These are phyloP conservation scores for Epirrita christyi DNA, from an alignment of 2,888 invertebrate species.

Conservation along the genomic window DNA sequence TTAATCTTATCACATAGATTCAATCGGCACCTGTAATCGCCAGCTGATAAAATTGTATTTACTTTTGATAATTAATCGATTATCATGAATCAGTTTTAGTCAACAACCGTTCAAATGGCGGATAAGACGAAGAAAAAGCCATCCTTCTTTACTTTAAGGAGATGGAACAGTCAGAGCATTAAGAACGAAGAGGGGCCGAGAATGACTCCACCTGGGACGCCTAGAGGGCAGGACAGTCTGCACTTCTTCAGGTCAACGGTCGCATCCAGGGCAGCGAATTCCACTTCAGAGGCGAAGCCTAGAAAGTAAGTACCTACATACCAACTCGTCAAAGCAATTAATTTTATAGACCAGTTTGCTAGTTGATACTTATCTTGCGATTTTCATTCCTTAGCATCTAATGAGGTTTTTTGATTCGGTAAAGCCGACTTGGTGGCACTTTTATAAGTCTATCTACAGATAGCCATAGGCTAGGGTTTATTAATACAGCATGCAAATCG, in stretches of 20 bases:
- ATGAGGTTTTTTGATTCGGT: background rate
- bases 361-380: background rate
- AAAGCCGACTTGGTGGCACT: too few species aligned
- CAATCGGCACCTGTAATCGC: constrained; percentile 28
- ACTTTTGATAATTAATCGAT: constrained; percentile 36
- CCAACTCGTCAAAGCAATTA: constrained; percentile 37
- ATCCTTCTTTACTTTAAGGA: constrained; percentile 65
- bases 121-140: constrained; percentile 71
- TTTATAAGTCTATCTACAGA: background rate
- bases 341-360: constrained; percentile 33
- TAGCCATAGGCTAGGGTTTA: background rate
- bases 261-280: constrained; percentile 41
- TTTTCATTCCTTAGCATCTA: background rate
- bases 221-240: constrained; percentile 13
- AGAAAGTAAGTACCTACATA: constrained; percentile 57
- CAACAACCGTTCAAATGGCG: constrained; percentile 55
- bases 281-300: constrained; percentile 53
- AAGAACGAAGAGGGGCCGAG: constrained; percentile 40
- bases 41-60: constrained; percentile 23
- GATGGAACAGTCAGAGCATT: constrained; percentile 60
- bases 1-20: constrained; percentile 36
- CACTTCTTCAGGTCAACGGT: constrained; percentile 42
- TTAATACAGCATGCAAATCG: background rate
- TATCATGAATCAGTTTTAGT: constrained; percentile 39
- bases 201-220: constrained; percentile 21